Evolutionary conservation across 92 coral and sea anemone species (phyloP).

Genomic region (Pocillopora grandis): DNA sequence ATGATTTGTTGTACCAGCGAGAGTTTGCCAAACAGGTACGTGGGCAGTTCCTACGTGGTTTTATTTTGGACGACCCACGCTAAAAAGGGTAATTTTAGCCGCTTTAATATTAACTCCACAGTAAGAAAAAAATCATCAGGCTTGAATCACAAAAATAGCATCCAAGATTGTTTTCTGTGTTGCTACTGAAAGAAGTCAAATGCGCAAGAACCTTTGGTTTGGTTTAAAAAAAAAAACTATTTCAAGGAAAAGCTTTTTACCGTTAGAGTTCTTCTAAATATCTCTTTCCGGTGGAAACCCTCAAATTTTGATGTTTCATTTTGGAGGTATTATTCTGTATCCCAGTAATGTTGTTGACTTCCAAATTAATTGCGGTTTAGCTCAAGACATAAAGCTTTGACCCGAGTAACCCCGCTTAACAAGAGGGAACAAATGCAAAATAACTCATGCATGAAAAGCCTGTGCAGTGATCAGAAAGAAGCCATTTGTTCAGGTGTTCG

Average conservation of each 20-base stretch:
- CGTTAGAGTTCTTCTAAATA: neutral
- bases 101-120: no score
- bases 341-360: neutral
- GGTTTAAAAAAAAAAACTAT: neutral
- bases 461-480: neutral
- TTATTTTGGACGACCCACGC: neutral
- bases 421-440: neutral
- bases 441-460: neutral
- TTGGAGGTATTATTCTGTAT: neutral
- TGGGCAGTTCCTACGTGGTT: neutral
- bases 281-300: neutral
- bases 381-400: neutral
- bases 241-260: neutral
- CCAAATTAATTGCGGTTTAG: neutral
- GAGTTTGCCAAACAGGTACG: neutral
- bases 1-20: neutral
- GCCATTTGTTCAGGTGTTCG: constrained; percentile 27
- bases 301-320: neutral
- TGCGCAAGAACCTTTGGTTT: neutral
- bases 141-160: no score
- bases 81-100: neutral
- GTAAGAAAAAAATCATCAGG: no score
- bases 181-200: no score
- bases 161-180: no score
- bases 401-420: constrained; percentile 1